Base-by-base conservation (phyloP, 2,888 invertebrate species). In the Epicampocera succincta region DNA sequence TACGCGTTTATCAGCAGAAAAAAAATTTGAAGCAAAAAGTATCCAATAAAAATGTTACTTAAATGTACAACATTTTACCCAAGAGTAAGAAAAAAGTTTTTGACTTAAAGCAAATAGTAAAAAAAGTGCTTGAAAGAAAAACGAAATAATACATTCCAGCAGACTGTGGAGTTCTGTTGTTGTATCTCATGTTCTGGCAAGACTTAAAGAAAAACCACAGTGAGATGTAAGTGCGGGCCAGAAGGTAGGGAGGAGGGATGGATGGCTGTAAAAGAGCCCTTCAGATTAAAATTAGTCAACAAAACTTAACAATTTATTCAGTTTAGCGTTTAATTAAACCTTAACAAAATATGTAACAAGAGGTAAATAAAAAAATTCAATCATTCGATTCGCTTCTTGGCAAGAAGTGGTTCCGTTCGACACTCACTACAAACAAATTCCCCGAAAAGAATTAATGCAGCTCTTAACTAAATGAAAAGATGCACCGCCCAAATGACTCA, bases 21-120 rank as follows among this genome's bases (percentile, higher is more conserved):
- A 68, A 52, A 50, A 42, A 60, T 40, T 33, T 19, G 17, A 38
- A 2, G 63, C 6, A 78, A 66, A 52, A 46, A 52, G 54, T 13
- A 21, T n/a, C 8, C 60, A 58, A 68, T 29, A 66, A 66, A 66
- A 75, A 29, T 15, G 19, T 46, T 63, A 44, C 68, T 61, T 76
- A 46, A 61, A 61, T n/a, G 46, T 48, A 9, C 15, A 65, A 38
- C 33, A 52, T 68, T 52, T 33, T 19, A 61, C 33, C 11, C n/a
- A 50, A 77, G 9, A 44, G 33, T 50, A 61, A 42, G n/a, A 50
- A 66, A 66, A 68, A 74, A 71, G 38, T 44, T 38, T 60, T 71
- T 40, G 17, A 6, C 21, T 69, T 25, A 40, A 61, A 77, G 69
- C 29, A 12, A 46, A 74, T 21, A 72, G 46, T 50, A 50, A 33